Evolutionary conservation across 2,888 invertebrate genomes (phyloP).

Genomic region (Metacarcinus magister): DNA sequence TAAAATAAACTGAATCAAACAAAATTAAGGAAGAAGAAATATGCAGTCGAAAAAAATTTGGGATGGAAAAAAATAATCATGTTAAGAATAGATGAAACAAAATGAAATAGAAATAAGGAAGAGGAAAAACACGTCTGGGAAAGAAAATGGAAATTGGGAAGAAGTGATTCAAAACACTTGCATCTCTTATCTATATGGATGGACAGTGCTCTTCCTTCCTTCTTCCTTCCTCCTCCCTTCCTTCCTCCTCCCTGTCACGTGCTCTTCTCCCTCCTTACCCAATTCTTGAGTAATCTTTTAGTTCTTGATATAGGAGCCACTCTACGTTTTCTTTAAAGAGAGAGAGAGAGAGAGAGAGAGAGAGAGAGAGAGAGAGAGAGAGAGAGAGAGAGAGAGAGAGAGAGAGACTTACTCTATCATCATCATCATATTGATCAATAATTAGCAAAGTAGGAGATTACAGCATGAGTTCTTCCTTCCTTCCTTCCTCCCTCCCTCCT

Average conservation of each 20-base stretch:
- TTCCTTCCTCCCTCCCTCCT: background rate
- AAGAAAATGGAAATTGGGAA: background rate
- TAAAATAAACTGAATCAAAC: too few species aligned
- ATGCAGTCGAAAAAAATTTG: too few species aligned
- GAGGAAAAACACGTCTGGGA: background rate
- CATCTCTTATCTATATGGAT: too few species aligned
- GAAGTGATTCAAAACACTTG: too few species aligned
- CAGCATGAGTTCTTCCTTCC: background rate
- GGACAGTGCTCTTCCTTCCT: too few species aligned
- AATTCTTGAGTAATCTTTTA: background rate
- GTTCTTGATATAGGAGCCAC: too few species aligned
- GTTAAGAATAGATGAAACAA: background rate
- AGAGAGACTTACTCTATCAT: background rate
- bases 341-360: conserved; percentile 1
- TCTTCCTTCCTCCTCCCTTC: background rate
- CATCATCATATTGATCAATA: background rate
- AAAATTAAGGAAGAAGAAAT: too few species aligned
- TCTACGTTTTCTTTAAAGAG: too few species aligned
- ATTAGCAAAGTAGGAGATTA: background rate
- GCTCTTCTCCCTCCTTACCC: too few species aligned
- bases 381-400: background rate
- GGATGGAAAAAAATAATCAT: background rate
- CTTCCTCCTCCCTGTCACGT: too few species aligned
- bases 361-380: background rate
- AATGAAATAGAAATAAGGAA: background rate